Evolutionary conservation across 1,140 invertebrate species (phyloP), one percentile per base, ranked within the genome.

Genomic region (Octopus bimaculoides): DNA sequence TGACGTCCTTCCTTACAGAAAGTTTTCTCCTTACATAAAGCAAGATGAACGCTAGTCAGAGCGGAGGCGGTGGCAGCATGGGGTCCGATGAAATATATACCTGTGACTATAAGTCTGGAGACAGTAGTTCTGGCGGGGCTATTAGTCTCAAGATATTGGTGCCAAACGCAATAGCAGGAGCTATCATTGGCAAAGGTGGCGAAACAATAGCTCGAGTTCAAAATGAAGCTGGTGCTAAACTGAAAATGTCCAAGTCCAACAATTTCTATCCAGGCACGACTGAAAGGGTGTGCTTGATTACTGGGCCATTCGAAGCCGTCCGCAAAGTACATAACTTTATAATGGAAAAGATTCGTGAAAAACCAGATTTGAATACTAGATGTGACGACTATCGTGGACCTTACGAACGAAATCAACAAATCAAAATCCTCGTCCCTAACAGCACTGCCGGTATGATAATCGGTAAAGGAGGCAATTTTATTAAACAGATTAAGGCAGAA

Each of bases 391-490:
- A 78, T n/a, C 86, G 83, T 77, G 80, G 82, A 7, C 78, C 78
- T 54, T 81, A 54, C 73, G 92, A 92, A 81, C 80, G 91, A 83
- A 90, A 92, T 73, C 92, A 92, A 83, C 91, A 92, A 87, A 95
- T 98, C 79, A 98, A 98, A 91, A 96, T 98, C 86, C 91, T 99
- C 84, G 96, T 99, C 87, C 97, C 97, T 80, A 99, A 98, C 90
- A 97, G 95, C 78, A 98, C 97, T 6, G 97, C 97, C 81, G 97
- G 97, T 82, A 98, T 98, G 96, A 97, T 98, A 83, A 98, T 98
- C 88, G 97, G 97, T 83, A 98, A 98, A 91, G 96, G 94, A 78
- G 97, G 97, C 77, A 95, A 95, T 90, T 98, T 96, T 87, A 98
- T 98, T 84, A 98, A 98, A 90, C 96, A 98, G 91, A 96, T 98